A percentile compares a stretch with the other conserved stretches of the same genome.
Conservation (phyloP, 2,113 vertebrate species). For the Ginglymostoma cirratum region DNA sequence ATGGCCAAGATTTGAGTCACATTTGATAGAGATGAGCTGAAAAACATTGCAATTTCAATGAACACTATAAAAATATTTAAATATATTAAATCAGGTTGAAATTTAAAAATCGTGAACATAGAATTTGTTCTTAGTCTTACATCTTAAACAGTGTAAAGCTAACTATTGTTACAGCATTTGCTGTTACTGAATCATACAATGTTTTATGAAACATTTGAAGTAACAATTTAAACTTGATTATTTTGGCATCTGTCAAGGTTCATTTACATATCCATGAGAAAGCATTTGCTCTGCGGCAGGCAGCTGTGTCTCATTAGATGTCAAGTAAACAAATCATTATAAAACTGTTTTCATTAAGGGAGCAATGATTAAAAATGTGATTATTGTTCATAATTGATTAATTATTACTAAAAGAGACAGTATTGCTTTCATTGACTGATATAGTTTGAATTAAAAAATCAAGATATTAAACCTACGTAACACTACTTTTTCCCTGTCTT, state of each 20-base stretch:
- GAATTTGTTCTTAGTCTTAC: background rate
- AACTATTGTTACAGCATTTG: background rate
- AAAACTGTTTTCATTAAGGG: constrained; percentile 37
- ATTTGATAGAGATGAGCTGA: background rate
- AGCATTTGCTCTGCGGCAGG: constrained; percentile 15
- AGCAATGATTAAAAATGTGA: constrained; percentile 34
- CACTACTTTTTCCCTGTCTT: constrained; percentile 14
- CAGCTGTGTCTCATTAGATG: constrained; percentile 33
- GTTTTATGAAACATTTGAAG: constrained; percentile 22
- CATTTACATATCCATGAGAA: constrained; percentile 36
- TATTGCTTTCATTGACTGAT: constrained; percentile 23
- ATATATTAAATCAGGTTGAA: background rate
- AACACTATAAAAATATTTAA: background rate
- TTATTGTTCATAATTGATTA: constrained; percentile 30
- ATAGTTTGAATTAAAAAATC: constrained; percentile 35
- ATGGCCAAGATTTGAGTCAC: background rate
- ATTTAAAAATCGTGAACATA: background rate
- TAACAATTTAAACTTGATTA: constrained; percentile 35
- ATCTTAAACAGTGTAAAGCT: background rate
- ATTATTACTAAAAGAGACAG: constrained; percentile 34
- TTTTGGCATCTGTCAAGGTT: constrained; percentile 36
- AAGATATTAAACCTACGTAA: constrained; percentile 26
- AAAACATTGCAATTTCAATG: background rate
- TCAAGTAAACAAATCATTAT: constrained; percentile 34
- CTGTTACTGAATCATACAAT: background rate